These are phyloP conservation scores for Oscheius sp. DNA, from an alignment of 2,888 invertebrate genomes.

Conservation along the genomic window DNA sequence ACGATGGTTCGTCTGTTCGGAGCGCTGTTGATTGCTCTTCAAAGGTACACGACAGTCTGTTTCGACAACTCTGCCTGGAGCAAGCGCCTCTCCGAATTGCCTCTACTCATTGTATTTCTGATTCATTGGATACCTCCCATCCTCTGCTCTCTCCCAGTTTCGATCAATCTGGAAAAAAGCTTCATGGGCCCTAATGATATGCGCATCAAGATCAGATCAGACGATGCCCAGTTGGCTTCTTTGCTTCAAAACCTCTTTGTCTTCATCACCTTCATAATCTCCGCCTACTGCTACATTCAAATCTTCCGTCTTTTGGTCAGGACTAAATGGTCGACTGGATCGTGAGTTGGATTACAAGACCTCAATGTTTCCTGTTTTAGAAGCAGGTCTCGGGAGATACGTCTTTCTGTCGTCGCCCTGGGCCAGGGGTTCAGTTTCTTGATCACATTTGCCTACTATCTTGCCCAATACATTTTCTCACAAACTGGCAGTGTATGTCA, in stretches of 20 bases:
- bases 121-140: conserved; percentile 2
- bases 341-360: background rate
- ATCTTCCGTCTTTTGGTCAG: background rate
- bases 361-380: background rate
- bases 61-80: background rate
- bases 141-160: conserved; percentile 1
- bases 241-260: conserved; percentile 11
- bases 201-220: background rate
- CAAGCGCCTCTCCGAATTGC: too few relatives aligned
- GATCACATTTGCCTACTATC: conserved; percentile 1
- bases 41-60: background rate
- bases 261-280: conserved; percentile 1
- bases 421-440: conserved; percentile 3
- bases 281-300: conserved; percentile 16
- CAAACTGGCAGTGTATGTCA: conserved; percentile 14
- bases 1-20: conserved; percentile 9
- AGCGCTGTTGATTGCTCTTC: conserved; percentile 6
- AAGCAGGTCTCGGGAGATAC: conserved; percentile 1
- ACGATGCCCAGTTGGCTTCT: background rate
- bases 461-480: background rate
- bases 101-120: too few relatives aligned
- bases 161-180: background rate
- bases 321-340: background rate
- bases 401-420: conserved; percentile 7
- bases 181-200: conserved; percentile 21